Evolutionary conservation across 1,140 invertebrate species (phyloP).

Genomic region (Maconellicoccus hirsutus): DNA sequence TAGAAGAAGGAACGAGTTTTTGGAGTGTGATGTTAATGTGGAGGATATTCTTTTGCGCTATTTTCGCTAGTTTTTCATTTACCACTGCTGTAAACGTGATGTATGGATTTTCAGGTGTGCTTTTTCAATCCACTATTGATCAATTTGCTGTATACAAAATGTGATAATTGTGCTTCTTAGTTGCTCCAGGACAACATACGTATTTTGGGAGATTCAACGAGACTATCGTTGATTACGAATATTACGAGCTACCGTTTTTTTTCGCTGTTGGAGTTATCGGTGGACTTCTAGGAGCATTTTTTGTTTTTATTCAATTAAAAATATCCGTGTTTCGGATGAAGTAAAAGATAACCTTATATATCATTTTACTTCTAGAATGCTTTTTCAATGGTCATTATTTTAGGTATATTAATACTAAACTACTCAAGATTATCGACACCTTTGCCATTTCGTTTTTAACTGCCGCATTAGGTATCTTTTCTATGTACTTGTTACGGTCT

Average conservation of each 20-base stretch:
- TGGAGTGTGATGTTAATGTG: constrained; percentile 96
- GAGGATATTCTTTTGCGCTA: constrained; percentile 94
- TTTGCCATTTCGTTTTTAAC: constrained; percentile 69
- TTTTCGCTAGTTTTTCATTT: constrained; percentile 91
- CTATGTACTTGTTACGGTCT: constrained; percentile 56
- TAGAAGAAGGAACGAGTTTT: constrained; percentile 97
- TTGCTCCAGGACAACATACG: neutral
- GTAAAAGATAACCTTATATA: too few species aligned
- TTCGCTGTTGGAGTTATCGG: constrained; percentile 79
- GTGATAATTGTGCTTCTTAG: neutral
- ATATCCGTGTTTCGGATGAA: constrained; percentile 78
- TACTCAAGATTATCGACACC: constrained; percentile 73
- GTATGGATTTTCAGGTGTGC: neutral
- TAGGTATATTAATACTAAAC: constrained; percentile 59
- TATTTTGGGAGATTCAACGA: constrained; percentile 95
- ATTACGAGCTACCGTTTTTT: constrained; percentile 87
- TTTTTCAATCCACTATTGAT: too few species aligned
- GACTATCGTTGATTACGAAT: constrained; percentile 59
- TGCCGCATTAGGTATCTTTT: constrained; percentile 71
- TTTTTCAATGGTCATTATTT: too few species aligned
- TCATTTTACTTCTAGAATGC: too few species aligned
- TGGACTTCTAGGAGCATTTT: constrained; percentile 82
- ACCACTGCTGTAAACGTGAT: constrained; percentile 40
- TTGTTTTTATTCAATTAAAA: constrained; percentile 85
- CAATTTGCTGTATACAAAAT: too few species aligned